Conservation (phyloP, 1,140 invertebrate genomes). For the Euwallacea fornicatus region DNA sequence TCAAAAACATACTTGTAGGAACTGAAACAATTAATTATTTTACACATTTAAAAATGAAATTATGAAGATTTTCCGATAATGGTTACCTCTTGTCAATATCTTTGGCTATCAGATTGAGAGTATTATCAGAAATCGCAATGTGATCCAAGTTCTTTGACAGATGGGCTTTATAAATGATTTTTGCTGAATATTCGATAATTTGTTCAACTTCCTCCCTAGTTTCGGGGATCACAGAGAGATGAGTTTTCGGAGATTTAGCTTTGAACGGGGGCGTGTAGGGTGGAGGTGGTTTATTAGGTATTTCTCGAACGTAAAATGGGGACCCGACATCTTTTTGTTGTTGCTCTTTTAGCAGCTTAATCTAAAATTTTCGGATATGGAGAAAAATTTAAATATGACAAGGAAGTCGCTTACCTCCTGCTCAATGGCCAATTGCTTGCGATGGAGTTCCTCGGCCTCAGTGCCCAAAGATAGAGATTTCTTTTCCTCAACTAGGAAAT, state of each 20-base stretch:
- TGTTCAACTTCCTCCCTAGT: slow-evolving; percentile 55
- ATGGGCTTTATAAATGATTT: slow-evolving; percentile 55
- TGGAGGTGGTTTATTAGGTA: slow-evolving; percentile 73
- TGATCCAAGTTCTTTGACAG: slow-evolving; percentile 53
- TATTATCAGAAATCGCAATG: slow-evolving; percentile 53
- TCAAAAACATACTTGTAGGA: slow-evolving; percentile 64
- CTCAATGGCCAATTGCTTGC: slow-evolving; percentile 63
- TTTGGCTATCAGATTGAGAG: slow-evolving; percentile 43
- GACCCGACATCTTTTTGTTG: slow-evolving; percentile 59
- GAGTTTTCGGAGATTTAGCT: slow-evolving; percentile 46
- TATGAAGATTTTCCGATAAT: neutral
- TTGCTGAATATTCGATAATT: slow-evolving; percentile 55
- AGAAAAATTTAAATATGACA: neutral
- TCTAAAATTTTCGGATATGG: slow-evolving; percentile 20
- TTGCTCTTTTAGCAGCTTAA: slow-evolving; percentile 50
- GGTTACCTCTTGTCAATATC: slow-evolving; percentile 51
- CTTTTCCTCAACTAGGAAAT: slow-evolving; percentile 29
- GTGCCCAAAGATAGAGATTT: slow-evolving; percentile 37
- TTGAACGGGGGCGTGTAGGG: slow-evolving; percentile 65
- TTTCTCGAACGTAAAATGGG: slow-evolving; percentile 63
- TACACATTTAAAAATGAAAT: neutral
- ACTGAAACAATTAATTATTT: slow-evolving; percentile 6
- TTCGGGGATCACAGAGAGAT: slow-evolving; percentile 53
- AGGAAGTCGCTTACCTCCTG: slow-evolving; percentile 55
- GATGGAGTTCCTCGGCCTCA: slow-evolving; percentile 51